phyloP scores from a whole-genome alignment of 2,888 invertebrate genomes.

The Drosophila helvetica region DNA sequence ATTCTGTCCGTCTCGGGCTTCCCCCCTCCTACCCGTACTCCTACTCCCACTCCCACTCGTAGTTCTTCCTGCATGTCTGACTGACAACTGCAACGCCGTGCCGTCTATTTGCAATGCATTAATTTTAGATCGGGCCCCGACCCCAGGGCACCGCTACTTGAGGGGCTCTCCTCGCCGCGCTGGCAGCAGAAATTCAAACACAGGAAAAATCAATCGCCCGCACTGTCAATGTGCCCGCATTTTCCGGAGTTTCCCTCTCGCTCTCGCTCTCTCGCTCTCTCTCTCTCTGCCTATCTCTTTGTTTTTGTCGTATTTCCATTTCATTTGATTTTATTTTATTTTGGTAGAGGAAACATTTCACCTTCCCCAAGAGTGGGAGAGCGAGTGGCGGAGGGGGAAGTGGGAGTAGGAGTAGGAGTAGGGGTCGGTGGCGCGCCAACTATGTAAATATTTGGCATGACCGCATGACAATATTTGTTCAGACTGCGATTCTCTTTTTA shows the following conservation, averaged over 20 bases:
- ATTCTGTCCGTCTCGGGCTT: conserved; percentile 59
- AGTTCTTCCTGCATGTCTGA: not conserved
- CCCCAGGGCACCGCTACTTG: conserved; percentile 44
- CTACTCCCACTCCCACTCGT: not conserved
- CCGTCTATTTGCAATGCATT: conserved; percentile 69
- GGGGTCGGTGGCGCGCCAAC: conserved; percentile 44
- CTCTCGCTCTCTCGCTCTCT: not conserved
- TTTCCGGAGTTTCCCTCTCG: conserved; percentile 41
- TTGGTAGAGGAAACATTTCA: conserved; percentile 45
- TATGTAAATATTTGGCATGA: conserved; percentile 75
- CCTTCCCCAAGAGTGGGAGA: conserved; percentile 53
- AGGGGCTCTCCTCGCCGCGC: conserved; percentile 28
- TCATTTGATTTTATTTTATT: conserved; percentile 35
- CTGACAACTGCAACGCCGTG: conserved; percentile 54
- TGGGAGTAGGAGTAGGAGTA: not conserved
- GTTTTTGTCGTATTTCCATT: conserved; percentile 35
- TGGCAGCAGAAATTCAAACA: conserved; percentile 56
- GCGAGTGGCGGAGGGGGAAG: conserved; percentile 6
- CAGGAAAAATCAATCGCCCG: conserved; percentile 78
- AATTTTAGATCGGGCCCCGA: conserved; percentile 62
- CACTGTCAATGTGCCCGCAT: conserved; percentile 76
- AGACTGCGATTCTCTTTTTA: conserved; percentile 58
- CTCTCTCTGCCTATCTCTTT: conserved; percentile 22
- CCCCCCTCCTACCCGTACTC: not conserved
- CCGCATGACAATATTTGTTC: conserved; percentile 74